These are phyloP conservation scores for Hippopotamus amphibius DNA, from an alignment of 2,113 vertebrate genomes.

Conservation along the genomic window DNA sequence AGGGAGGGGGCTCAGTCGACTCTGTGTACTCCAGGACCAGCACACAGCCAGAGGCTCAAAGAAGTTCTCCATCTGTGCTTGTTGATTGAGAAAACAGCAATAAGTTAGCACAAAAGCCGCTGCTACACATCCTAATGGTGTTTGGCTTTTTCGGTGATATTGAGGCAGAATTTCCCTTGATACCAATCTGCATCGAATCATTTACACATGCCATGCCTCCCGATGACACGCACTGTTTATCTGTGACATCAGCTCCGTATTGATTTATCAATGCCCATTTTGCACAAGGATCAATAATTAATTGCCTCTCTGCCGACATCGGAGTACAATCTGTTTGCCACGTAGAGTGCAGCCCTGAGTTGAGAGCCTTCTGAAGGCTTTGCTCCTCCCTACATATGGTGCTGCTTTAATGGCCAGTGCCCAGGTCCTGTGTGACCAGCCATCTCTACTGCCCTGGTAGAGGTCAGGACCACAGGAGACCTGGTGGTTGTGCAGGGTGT, in stretches of 20 bases:
- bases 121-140: background rate
- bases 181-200: background rate
- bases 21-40: background rate
- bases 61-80: background rate
- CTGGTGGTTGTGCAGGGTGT: rapidly evolving
- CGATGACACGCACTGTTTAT: constrained; percentile 43
- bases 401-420: background rate
- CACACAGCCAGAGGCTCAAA: background rate
- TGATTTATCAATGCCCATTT: constrained; percentile 78
- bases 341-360: background rate
- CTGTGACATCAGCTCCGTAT: constrained; percentile 56
- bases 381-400: background rate
- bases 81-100: background rate
- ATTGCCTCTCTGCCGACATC: constrained; percentile 47
- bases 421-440: background rate
- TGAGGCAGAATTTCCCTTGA: constrained; percentile 31
- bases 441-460: background rate
- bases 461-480: background rate
- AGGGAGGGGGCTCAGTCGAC: too few species aligned
- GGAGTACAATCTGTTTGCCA: constrained; percentile 49
- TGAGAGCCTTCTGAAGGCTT: background rate
- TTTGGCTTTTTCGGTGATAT: background rate
- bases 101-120: background rate
- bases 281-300: constrained; percentile 74
- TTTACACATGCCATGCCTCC: constrained; percentile 4